Percentiles rank a stretch among this genome's conserved stretches.
Evolutionary conservation across 1,140 invertebrate species (phyloP).

Genomic region (Orussus abietinus): DNA sequence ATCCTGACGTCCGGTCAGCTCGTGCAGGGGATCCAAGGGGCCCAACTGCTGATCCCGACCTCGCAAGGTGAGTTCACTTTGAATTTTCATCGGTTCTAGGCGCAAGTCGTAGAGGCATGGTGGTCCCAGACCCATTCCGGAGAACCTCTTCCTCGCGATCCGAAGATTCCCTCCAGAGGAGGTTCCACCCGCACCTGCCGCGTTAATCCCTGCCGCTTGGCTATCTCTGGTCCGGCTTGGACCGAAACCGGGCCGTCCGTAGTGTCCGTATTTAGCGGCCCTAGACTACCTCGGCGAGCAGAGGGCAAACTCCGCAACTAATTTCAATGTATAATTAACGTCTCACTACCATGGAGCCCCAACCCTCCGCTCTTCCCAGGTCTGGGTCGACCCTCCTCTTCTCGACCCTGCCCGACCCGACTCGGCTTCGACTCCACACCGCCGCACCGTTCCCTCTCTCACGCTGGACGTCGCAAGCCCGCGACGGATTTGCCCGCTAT

Average conservation of each 20-base stretch:
- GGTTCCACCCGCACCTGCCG: background rate
- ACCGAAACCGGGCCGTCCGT: slow-evolving; percentile 27
- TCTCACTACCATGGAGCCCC: slow-evolving; percentile 50
- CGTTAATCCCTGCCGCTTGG: slow-evolving; percentile 14
- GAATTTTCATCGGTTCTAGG: background rate
- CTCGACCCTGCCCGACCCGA: slow-evolving; percentile 8
- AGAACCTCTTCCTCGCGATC: too few species aligned
- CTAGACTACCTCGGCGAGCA: slow-evolving; percentile 39
- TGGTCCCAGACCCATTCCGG: too few species aligned
- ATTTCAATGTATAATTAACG: slow-evolving; percentile 58
- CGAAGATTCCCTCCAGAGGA: too few species aligned
- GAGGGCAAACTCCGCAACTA: slow-evolving; percentile 53
- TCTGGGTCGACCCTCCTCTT: too few species aligned
- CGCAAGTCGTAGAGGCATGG: too few species aligned
- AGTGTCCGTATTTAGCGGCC: slow-evolving; percentile 51
- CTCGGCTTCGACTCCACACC: slow-evolving; percentile 7
- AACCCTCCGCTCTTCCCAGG: slow-evolving; percentile 19
- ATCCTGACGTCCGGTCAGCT: slow-evolving; percentile 87
- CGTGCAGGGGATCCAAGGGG: slow-evolving; percentile 86
- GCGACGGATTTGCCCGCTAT: slow-evolving; percentile 45
- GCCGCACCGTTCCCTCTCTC: slow-evolving; percentile 19
- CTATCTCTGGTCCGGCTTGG: slow-evolving; percentile 48
- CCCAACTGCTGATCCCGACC: slow-evolving; percentile 88
- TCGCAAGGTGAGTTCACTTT: slow-evolving; percentile 72
- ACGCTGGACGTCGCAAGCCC: slow-evolving; percentile 42